Percentiles rank a stretch among this genome's conserved stretches.
Evolutionary conservation across 1,140 invertebrate genomes (phyloP).

Genomic region (Sinella curviseta): DNA sequence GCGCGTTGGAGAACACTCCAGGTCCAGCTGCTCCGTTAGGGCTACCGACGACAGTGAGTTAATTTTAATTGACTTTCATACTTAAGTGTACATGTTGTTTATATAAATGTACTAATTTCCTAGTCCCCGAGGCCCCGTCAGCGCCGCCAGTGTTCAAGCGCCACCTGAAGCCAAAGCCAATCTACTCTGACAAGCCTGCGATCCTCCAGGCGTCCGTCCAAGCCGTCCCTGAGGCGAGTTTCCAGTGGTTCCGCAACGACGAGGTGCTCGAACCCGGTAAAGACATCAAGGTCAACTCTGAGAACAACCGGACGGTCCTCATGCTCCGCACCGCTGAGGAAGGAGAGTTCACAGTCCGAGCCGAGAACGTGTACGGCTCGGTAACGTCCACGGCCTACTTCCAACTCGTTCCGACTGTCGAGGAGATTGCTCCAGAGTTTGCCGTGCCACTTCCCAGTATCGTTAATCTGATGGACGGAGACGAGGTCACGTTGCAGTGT

Average conservation of each 20-base stretch:
- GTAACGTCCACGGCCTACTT: conserved; percentile 78
- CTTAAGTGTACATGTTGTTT: not conserved
- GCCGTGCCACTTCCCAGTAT: not conserved
- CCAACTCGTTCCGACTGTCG: conserved; percentile 62
- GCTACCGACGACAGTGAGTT: conserved; percentile 28
- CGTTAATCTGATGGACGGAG: conserved; percentile 82
- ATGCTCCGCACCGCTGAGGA: conserved; percentile 74
- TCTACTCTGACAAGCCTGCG: conserved; percentile 69
- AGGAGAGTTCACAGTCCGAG: conserved; percentile 81
- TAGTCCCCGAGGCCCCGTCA: not conserved
- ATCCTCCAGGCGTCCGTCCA: conserved; percentile 75
- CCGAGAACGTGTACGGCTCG: conserved; percentile 82
- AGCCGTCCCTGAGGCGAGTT: conserved; percentile 75
- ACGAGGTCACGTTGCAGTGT: conserved; percentile 77
- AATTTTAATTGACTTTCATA: conserved; percentile 42
- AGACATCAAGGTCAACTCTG: conserved; percentile 69
- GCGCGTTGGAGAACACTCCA: conserved; percentile 66
- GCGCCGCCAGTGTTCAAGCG: conserved; percentile 68
- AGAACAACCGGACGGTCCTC: conserved; percentile 77
- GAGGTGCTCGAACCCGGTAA: conserved; percentile 61
- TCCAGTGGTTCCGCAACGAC: conserved; percentile 79
- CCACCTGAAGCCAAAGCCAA: conserved; percentile 71
- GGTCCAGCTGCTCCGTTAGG: conserved; percentile 43
- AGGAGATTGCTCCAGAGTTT: conserved; percentile 39
- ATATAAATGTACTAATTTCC: not conserved